Evolutionary conservation across 2,113 vertebrate genomes (phyloP), one percentile per base, ranked within the genome.

Genomic region (Nycticryphes semicollaris): DNA sequence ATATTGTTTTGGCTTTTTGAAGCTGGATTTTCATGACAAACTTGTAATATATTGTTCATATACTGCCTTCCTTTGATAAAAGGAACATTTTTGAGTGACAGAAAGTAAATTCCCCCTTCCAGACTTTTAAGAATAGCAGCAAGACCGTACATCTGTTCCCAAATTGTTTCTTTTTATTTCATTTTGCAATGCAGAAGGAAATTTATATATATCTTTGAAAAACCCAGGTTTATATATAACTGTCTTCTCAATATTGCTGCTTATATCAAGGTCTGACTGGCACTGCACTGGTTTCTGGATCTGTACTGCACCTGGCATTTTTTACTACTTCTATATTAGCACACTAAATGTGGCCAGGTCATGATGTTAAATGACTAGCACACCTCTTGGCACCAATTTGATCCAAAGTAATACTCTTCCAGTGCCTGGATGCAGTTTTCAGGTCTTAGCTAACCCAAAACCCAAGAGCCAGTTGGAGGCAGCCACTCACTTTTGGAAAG

Each of bases 1-100:
- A 25, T 94, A 90, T 88, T 92, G 56, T 87, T 95, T 92, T 51
- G 59, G 43, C 28, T 92, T 72, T 84, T 20, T 84, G 83, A 95
- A 89, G 37, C 5, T 73, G 53, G 28, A 91, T 93, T 93, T 94
- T 93, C 80, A 37, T 84, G 6, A 87, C 59, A 80, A 82, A 45
- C 33, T 80, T 74, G 9, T 73, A 74, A 48, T 78, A 28, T 60
- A 60, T 64, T 87, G 18, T 82, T 91, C 89, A 75, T 15, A 67
- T 25, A 33, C 53, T 78, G 45, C 22, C 24, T 90, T 81, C 28
- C 30, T 54, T 89, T 87, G 48, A 90, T 68, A 84, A 93, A 90
- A 84, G 15, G 48, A 90, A 56, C 8, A 48, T 84, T 90, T 95
- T 79, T 94, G 57, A 89, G 75, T 76, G 39, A 82, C 27, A 92